Evolutionary conservation across 2,888 invertebrate genomes (phyloP).

Genomic region (Trichogramma evanescens): DNA sequence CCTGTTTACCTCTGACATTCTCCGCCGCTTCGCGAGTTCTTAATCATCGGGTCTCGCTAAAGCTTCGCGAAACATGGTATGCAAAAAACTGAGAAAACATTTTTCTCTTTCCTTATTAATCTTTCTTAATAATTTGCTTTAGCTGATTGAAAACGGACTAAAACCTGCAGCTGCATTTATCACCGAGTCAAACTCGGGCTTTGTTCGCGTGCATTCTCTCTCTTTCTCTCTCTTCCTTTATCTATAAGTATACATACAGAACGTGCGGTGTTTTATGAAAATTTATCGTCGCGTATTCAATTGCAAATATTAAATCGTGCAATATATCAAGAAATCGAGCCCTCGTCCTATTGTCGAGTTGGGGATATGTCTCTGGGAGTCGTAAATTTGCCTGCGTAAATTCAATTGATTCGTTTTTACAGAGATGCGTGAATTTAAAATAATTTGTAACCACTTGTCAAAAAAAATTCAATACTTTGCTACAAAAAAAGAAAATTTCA

Average conservation of each 20-base stretch:
- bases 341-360: too few relatives aligned
- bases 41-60: conserved; percentile 17
- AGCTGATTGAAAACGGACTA: conserved; percentile 19
- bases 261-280: conserved; percentile 10
- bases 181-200: conserved; percentile 7
- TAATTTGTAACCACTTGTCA: too few relatives aligned
- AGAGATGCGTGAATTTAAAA: too few relatives aligned
- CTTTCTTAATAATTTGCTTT: conserved; percentile 20
- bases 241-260: too few relatives aligned
- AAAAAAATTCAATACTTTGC: too few relatives aligned
- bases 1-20: not conserved
- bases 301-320: conserved; percentile 3
- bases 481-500: too few relatives aligned
- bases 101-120: conserved; percentile 16
- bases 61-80: not conserved
- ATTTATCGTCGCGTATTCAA: conserved; percentile 10
- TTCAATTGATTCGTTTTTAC: too few relatives aligned
- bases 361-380: too few relatives aligned
- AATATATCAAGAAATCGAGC: too few relatives aligned
- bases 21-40: conserved; percentile 8
- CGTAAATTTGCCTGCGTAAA: too few relatives aligned
- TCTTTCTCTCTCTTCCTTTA: too few relatives aligned
- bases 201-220: conserved; percentile 1
- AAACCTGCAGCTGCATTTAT: conserved; percentile 7
- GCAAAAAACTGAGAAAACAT: conserved; percentile 8